phyloP scores from a whole-genome alignment of 2,888 invertebrate genomes.

The Nomada fucata region DNA sequence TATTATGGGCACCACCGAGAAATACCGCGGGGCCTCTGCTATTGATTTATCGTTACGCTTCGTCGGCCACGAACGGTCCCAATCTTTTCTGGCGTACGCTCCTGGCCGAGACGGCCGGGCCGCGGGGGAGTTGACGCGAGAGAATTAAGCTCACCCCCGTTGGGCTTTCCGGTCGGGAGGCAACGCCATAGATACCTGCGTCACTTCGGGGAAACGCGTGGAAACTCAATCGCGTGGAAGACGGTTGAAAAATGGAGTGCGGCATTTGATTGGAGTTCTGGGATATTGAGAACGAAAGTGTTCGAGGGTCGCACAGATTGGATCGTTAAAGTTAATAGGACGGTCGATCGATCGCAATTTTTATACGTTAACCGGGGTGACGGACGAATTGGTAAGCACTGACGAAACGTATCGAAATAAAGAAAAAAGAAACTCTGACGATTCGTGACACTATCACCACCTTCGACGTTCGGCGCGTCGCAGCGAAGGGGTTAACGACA shows the following conservation, averaged over 20 bases:
- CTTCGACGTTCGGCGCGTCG: too few species aligned
- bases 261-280: not conserved
- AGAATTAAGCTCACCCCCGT: slow-evolving; percentile 56
- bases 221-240: not conserved
- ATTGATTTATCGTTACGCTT: slow-evolving; percentile 82
- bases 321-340: not conserved
- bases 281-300: not conserved
- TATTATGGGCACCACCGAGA: slow-evolving; percentile 81
- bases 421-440: too few species aligned
- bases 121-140: slow-evolving; percentile 39
- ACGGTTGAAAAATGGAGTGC: not conserved
- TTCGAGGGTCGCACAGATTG: too few species aligned
- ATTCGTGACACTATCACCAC: too few species aligned
- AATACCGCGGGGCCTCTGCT: slow-evolving; percentile 77
- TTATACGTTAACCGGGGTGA: not conserved
- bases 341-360: not conserved
- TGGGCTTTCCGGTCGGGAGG: not conserved
- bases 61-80: slow-evolving; percentile 70
- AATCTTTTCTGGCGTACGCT: slow-evolving; percentile 64
- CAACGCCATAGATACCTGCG: not conserved
- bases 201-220: not conserved
- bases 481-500: too few species aligned
- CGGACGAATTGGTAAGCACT: too few species aligned
- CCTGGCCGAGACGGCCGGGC: slow-evolving; percentile 42
- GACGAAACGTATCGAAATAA: too few species aligned